These are phyloP conservation scores for Geodia barretti DNA, from an alignment of 37 sponge, comb jelly and placozoan genomes.

Conservation along the genomic window DNA sequence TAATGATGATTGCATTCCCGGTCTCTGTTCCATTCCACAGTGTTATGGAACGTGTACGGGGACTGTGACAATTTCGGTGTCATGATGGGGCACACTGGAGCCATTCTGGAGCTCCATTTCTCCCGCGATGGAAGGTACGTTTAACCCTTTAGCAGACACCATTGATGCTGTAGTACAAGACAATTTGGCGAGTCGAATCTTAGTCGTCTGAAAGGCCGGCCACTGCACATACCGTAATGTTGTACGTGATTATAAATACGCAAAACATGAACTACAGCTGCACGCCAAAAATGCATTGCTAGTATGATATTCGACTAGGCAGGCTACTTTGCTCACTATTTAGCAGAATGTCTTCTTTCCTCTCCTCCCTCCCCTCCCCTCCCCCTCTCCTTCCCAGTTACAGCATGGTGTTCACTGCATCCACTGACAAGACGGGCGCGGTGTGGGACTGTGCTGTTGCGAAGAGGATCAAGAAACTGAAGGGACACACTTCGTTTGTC, in stretches of 20 bases:
- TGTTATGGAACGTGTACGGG: slow-evolving; percentile 98
- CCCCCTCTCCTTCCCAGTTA: not conserved
- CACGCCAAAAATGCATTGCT: not conserved
- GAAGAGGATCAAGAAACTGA: slow-evolving; percentile 78
- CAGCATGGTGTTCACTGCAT: slow-evolving; percentile 78
- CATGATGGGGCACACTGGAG: slow-evolving; percentile 84
- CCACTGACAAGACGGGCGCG: slow-evolving; percentile 90
- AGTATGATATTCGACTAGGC: no score
- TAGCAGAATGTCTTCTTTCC: not conserved
- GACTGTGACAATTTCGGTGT: slow-evolving; percentile 98
- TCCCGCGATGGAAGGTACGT: slow-evolving; percentile 87
- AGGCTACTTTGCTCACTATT: no score
- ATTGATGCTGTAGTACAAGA: not conserved
- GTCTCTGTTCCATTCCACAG: slow-evolving; percentile 23
- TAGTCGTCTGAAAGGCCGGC: no score
- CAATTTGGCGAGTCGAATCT: no score
- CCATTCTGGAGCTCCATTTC: slow-evolving; percentile 85
- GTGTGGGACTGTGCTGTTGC: slow-evolving; percentile 95
- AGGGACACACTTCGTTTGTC: slow-evolving; percentile 94
- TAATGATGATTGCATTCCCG: not conserved
- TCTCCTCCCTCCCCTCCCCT: not conserved
- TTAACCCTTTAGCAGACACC: no score
- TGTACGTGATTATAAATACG: no score
- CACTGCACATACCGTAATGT: no score
- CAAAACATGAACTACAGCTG: slow-evolving; percentile 2